phyloP scores from a whole-genome alignment of 2,797 vertebrate species.

The Eutrigla gurnardus region DNA sequence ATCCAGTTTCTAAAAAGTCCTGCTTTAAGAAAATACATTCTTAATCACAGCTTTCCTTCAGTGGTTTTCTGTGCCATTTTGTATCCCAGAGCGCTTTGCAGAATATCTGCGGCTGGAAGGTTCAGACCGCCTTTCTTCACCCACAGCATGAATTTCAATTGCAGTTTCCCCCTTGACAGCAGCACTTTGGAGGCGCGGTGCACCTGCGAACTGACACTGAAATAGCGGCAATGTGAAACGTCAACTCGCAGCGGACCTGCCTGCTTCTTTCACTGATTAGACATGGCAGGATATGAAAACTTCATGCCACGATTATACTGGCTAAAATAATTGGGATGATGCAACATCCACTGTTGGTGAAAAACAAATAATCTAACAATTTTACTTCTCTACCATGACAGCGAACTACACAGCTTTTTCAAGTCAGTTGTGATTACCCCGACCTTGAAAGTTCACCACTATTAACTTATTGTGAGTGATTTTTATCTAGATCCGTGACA shows the following conservation, averaged over 20 bases:
- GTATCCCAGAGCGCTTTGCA: not conserved
- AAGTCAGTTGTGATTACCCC: no score
- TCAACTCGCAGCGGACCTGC: not conserved
- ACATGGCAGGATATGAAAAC: no score
- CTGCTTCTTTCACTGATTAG: not conserved
- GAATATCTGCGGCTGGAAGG: not conserved
- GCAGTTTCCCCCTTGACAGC: not conserved
- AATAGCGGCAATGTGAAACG: not conserved
- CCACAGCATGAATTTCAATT: not conserved
- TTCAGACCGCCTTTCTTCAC: not conserved
- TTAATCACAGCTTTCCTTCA: not conserved
- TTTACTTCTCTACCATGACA: no score
- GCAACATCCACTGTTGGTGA: no score
- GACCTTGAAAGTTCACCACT: no score
- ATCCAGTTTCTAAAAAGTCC: not conserved
- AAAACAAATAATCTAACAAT: no score
- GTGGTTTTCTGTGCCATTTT: no score
- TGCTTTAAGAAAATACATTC: not conserved
- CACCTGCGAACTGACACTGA: conserved; percentile 13
- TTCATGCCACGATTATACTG: no score
- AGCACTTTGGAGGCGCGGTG: not conserved
- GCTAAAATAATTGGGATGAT: no score
- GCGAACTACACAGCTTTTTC: no score
- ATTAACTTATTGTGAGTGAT: no score
- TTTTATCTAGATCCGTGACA: no score